A percentile compares a stretch with the other conserved stretches of the same genome.
Conservation (phyloP, 2,888 invertebrate genomes). For the Carterocephalus palaemon region DNA sequence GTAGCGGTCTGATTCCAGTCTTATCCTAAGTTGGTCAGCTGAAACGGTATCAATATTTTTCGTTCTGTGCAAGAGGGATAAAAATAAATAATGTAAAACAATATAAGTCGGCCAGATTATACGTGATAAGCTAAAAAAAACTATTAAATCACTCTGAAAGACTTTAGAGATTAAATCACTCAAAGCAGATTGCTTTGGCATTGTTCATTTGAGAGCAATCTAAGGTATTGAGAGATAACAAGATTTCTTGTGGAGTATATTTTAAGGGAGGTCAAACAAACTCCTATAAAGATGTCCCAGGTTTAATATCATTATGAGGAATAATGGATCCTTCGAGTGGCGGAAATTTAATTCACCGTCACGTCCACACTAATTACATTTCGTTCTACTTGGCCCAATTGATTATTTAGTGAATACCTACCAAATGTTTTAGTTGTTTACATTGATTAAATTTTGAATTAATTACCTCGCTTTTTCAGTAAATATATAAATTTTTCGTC, state of each 20-base stretch:
- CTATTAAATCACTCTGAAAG: no score
- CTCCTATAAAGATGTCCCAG: constrained; percentile 40
- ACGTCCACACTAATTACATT: constrained; percentile 52
- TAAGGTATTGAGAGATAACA: constrained; percentile 14
- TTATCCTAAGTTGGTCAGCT: no score
- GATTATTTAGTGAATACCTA: constrained; percentile 21
- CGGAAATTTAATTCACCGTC: constrained; percentile 51
- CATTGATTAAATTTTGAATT: no score
- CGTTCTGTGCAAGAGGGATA: no score
- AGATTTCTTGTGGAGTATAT: constrained; percentile 18
- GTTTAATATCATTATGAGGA: constrained; percentile 54
- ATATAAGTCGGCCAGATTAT: no score
- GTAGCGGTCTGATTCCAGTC: no score
- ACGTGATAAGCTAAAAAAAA: no score
- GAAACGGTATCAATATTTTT: no score
- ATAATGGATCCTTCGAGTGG: constrained; percentile 55
- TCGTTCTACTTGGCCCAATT: constrained; percentile 32
- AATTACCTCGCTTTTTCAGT: no score
- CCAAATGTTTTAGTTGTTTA: constrained; percentile 20
- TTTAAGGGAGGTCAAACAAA: constrained; percentile 23
- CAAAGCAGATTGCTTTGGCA: constrained; percentile 3
- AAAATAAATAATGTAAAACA: no score
- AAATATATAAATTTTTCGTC: no score
- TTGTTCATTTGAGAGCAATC: constrained; percentile 15
- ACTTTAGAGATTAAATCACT: constrained; percentile 1